phyloP scores from a whole-genome alignment of 2,113 vertebrate species.

The Vulpes ferrilata region DNA sequence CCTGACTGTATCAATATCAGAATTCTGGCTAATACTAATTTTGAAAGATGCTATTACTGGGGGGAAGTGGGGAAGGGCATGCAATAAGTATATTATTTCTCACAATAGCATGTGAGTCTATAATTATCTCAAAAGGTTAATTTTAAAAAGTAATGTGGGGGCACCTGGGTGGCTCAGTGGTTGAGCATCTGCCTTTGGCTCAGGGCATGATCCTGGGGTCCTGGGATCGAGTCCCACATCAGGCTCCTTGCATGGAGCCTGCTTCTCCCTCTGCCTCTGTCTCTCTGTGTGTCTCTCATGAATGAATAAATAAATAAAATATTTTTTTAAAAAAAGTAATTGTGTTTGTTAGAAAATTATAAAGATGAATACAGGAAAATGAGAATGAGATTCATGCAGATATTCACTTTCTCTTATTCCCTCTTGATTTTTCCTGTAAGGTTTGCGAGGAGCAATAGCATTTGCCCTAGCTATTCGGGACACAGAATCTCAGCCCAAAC shows the following conservation, averaged over 20 bases:
- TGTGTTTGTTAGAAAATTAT: neutral
- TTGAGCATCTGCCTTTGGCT: too few relatives aligned
- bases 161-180: too few relatives aligned
- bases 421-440: constrained; percentile 74
- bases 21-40: neutral
- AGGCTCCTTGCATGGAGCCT: too few relatives aligned
- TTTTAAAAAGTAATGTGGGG: neutral
- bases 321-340: neutral
- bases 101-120: neutral
- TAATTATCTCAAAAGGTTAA: neutral
- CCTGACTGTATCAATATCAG: neutral
- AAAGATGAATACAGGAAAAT: neutral
- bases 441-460: constrained; percentile 91
- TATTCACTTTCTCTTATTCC: neutral
- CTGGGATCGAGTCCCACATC: too few relatives aligned
- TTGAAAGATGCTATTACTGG: neutral
- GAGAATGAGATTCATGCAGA: neutral
- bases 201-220: too few relatives aligned
- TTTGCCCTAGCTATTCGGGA: constrained; percentile 91
- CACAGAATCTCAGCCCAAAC: constrained; percentile 86
- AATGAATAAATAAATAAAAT: too few relatives aligned
- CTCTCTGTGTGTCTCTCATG: too few relatives aligned
- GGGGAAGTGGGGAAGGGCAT: neutral
- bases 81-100: neutral
- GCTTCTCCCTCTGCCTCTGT: too few relatives aligned